Percentiles rank a stretch among this genome's conserved stretches.
phyloP scores from a whole-genome alignment of 1,140 invertebrate genomes.

The Brachionus angularis region DNA sequence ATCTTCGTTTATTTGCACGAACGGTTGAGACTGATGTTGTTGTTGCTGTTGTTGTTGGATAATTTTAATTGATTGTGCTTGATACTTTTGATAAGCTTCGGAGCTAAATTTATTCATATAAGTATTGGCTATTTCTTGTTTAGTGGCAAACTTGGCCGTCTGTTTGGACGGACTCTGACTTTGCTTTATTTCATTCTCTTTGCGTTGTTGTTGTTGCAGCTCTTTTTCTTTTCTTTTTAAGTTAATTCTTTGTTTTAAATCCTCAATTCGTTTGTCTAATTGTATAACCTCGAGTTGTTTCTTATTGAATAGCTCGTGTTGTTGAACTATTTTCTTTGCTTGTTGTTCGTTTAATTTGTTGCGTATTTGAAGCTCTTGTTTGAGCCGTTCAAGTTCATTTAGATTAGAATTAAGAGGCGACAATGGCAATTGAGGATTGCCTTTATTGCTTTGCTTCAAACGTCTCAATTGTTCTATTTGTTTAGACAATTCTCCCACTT shows the following conservation, averaged over 20 bases:
- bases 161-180: slow-evolving; percentile 51
- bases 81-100: slow-evolving; percentile 52
- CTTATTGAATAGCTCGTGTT: slow-evolving; percentile 76
- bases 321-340: slow-evolving; percentile 75
- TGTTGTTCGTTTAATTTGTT: slow-evolving; percentile 93
- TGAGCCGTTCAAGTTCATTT: slow-evolving; percentile 79
- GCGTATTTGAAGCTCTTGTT: slow-evolving; percentile 80
- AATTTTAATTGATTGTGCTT: slow-evolving; percentile 47
- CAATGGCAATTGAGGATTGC: slow-evolving; percentile 49
- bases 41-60: too few species aligned
- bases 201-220: slow-evolving; percentile 48
- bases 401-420: slow-evolving; percentile 64
- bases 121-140: slow-evolving; percentile 50
- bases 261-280: slow-evolving; percentile 85
- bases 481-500: slow-evolving; percentile 86
- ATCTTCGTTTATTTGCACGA: slow-evolving; percentile 44
- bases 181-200: slow-evolving; percentile 53
- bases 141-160: slow-evolving; percentile 46
- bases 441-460: slow-evolving; percentile 52
- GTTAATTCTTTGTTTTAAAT: slow-evolving; percentile 66
- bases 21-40: slow-evolving; percentile 46
- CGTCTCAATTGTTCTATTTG: slow-evolving; percentile 81
- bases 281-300: slow-evolving; percentile 80
- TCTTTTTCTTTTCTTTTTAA: slow-evolving; percentile 74
- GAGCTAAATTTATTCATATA: slow-evolving; percentile 53